Percentiles rank a stretch among this genome's conserved stretches.
Evolutionary conservation across 2,888 invertebrate genomes (phyloP).

Genomic region (Malthinus flaveolus): DNA sequence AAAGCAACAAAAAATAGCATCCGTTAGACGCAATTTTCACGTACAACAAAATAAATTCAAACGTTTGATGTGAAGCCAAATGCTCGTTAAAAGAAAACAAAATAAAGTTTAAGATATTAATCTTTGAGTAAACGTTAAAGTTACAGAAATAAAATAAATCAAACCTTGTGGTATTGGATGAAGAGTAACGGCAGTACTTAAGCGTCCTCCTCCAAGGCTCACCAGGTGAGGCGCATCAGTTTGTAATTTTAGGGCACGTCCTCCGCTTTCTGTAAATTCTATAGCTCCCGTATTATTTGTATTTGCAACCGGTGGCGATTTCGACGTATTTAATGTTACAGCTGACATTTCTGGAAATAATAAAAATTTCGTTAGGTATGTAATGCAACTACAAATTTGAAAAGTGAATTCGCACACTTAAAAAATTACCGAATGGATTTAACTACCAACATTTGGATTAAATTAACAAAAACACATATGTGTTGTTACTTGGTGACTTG

Average conservation of each 20-base stretch:
- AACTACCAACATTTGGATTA: no score
- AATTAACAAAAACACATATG: neutral
- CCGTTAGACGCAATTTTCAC: slow-evolving; percentile 1
- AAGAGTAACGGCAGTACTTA: slow-evolving; percentile 90
- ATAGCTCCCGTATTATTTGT: slow-evolving; percentile 31
- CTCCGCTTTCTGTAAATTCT: slow-evolving; percentile 50
- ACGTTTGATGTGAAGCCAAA: neutral
- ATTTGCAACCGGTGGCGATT: slow-evolving; percentile 6
- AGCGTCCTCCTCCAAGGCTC: slow-evolving; percentile 85
- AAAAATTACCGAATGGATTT: no score
- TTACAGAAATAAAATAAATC: neutral
- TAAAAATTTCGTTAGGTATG: slow-evolving; percentile 3
- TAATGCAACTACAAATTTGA: no score
- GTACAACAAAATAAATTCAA: neutral
- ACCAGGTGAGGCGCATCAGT: slow-evolving; percentile 89
- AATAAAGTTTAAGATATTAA: no score
- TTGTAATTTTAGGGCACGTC: slow-evolving; percentile 65
- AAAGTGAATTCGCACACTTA: no score
- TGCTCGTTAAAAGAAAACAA: no score
- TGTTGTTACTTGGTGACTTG: neutral
- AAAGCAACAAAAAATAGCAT: slow-evolving; percentile 12
- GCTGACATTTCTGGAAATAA: slow-evolving; percentile 39
- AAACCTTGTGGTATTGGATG: slow-evolving; percentile 88
- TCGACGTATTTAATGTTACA: slow-evolving; percentile 27
- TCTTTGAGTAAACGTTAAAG: slow-evolving; percentile 32